Conservation (phyloP, 2,797 vertebrate species). For the Huso huso region DNA sequence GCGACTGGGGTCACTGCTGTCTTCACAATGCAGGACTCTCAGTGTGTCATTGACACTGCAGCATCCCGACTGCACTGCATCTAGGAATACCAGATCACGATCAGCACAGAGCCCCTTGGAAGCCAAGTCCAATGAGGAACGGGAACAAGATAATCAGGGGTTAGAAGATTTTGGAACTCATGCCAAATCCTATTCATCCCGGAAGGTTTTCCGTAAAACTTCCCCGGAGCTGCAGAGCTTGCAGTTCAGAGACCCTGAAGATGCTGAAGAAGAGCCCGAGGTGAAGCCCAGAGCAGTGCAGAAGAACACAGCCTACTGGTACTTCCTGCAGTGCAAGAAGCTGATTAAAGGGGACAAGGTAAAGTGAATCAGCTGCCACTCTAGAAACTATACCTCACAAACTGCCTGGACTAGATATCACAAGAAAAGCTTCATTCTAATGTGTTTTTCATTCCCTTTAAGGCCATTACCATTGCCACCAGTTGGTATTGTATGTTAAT, state of each 20-base stretch:
- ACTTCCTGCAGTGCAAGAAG: conserved; percentile 78
- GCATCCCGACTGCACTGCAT: neutral
- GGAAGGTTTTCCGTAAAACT: conserved; percentile 63
- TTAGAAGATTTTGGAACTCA: conserved; percentile 60
- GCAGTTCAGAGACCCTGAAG: conserved; percentile 25
- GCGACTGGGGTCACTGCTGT: neutral
- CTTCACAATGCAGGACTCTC: no score
- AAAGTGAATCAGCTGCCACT: neutral
- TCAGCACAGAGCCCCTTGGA: neutral
- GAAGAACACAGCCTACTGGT: conserved; percentile 83
- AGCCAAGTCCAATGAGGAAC: neutral
- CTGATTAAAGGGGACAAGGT: conserved; percentile 80
- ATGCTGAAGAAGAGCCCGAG: conserved; percentile 26
- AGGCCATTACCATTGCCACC: no score
- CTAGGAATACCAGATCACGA: neutral
- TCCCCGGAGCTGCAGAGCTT: conserved; percentile 48
- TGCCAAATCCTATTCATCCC: conserved; percentile 54
- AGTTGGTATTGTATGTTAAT: no score
- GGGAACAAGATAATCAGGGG: conserved; percentile 17
- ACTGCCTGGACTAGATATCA: neutral
- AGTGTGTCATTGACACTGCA: neutral
- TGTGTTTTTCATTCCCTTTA: neutral
- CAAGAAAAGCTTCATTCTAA: neutral
- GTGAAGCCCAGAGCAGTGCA: conserved; percentile 20
- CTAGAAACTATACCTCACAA: neutral